A percentile compares a stretch with the other conserved stretches of the same genome.
Conservation (phyloP, 1,140 invertebrate genomes). For the Eueides isabella region DNA sequence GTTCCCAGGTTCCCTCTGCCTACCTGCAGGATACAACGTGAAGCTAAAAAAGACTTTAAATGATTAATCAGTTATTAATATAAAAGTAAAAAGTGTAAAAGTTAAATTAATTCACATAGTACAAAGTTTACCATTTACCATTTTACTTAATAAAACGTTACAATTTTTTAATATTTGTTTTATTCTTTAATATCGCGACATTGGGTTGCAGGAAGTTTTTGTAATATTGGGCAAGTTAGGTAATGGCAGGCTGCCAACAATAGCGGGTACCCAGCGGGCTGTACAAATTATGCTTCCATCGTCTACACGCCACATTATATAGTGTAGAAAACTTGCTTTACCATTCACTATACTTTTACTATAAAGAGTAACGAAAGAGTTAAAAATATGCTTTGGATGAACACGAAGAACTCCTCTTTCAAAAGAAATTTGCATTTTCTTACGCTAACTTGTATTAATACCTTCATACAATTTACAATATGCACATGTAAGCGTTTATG, state of each 20-base stretch:
- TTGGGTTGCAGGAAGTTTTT: slow-evolving; percentile 35
- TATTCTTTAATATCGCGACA: slow-evolving; percentile 27
- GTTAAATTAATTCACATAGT: background rate
- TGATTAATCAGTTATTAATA: no score
- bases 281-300: slow-evolving; percentile 31
- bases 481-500: background rate
- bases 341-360: slow-evolving; percentile 22
- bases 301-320: slow-evolving; percentile 29
- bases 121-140: background rate
- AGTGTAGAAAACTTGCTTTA: slow-evolving; percentile 30
- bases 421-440: background rate
- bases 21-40: no score
- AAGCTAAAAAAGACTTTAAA: no score
- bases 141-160: background rate
- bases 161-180: background rate
- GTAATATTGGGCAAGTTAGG: slow-evolving; percentile 36
- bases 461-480: background rate
- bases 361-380: background rate
- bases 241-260: slow-evolving; percentile 35
- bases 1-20: no score
- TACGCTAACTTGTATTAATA: background rate
- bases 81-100: no score
- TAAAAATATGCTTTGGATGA: background rate
- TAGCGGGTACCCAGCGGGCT: slow-evolving; percentile 26
- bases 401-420: background rate